A percentile compares a stretch with the other conserved stretches of the same genome.
Evolutionary conservation across 2,797 vertebrate species (phyloP).

Genomic region (Calcarius lapponicus): DNA sequence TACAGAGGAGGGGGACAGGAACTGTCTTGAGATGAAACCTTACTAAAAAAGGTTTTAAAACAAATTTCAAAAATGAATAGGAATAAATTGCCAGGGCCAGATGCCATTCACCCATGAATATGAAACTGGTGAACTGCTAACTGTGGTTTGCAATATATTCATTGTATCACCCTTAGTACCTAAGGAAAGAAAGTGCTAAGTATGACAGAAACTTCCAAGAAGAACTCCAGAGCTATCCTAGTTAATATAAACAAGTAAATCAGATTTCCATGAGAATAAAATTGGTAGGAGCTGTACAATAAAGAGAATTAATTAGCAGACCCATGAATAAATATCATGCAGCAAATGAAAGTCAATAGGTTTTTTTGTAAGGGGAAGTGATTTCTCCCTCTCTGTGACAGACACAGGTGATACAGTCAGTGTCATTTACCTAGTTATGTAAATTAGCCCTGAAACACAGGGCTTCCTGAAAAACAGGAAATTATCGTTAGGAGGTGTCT

Average conservation of each 20-base stretch:
- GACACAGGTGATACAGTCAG: not conserved
- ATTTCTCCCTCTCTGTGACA: not conserved
- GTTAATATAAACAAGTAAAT: slow-evolving; percentile 10
- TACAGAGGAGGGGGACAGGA: not conserved
- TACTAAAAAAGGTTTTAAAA: slow-evolving; percentile 44
- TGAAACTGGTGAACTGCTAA: slow-evolving; percentile 24
- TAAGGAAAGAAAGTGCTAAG: not conserved
- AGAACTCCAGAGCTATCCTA: not conserved
- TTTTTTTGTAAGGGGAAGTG: not conserved
- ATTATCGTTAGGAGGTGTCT: not conserved
- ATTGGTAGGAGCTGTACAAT: not conserved
- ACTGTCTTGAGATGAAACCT: slow-evolving; percentile 18
- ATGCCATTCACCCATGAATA: slow-evolving; percentile 41
- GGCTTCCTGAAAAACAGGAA: slow-evolving; percentile 29
- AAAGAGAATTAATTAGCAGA: slow-evolving; percentile 39
- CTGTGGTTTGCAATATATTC: not conserved
- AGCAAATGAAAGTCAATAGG: not conserved
- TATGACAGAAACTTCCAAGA: not conserved
- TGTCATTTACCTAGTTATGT: not conserved
- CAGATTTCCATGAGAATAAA: slow-evolving; percentile 22
- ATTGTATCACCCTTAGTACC: not conserved
- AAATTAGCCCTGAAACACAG: slow-evolving; percentile 7
- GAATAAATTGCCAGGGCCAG: slow-evolving; percentile 28
- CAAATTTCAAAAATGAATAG: slow-evolving; percentile 20
- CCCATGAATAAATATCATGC: slow-evolving; percentile 34